phyloP scores from a whole-genome alignment of 2,113 vertebrate species.

The Vulpes vulpes region DNA sequence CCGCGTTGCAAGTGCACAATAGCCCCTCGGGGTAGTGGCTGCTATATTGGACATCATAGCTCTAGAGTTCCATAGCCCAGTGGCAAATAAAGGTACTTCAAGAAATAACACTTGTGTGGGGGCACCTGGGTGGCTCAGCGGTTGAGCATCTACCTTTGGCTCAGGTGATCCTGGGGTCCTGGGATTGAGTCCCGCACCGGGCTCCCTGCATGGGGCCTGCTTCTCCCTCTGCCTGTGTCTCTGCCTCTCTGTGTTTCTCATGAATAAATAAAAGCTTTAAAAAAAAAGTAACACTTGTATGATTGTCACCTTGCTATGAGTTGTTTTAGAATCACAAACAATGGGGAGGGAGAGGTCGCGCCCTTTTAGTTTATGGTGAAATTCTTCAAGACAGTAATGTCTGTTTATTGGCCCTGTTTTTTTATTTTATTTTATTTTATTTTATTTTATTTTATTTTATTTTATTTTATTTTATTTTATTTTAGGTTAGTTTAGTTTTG shows the following conservation, averaged over 20 bases:
- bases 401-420: not conserved
- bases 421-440: no score
- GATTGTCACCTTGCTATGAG: not conserved
- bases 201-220: no score
- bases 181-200: no score
- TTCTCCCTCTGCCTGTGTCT: no score
- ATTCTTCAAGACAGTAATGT: not conserved
- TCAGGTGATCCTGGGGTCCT: no score
- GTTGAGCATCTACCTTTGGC: no score
- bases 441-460: no score
- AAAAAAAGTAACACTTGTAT: not conserved
- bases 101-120: not conserved
- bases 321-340: not conserved
- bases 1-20: not conserved
- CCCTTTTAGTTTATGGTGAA: not conserved
- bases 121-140: no score
- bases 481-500: no score
- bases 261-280: no score
- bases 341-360: not conserved
- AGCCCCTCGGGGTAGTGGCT: not conserved
- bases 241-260: no score
- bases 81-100: not conserved
- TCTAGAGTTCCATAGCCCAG: not conserved
- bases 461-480: no score
- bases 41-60: not conserved